Evolutionary conservation across 2,797 vertebrate genomes (phyloP).

Genomic region (Danio albolineatus): DNA sequence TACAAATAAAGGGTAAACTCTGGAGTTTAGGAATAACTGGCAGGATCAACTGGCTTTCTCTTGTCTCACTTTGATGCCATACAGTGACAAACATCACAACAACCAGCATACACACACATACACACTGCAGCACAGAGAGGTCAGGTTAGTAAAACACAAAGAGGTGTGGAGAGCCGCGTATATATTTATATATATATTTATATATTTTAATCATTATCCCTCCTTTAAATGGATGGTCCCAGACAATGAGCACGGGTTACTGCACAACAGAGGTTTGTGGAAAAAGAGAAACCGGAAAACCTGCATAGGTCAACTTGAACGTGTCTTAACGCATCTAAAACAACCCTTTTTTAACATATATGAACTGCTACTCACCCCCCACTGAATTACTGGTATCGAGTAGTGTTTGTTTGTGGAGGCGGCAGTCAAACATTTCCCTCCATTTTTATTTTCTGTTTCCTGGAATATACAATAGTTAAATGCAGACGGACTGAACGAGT

Average conservation of each 20-base stretch:
- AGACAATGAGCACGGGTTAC: slow-evolving; percentile 86
- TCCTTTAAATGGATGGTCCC: slow-evolving; percentile 82
- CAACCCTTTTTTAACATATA: slow-evolving; percentile 68
- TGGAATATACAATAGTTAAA: slow-evolving; percentile 94
- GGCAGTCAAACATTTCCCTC: slow-evolving; percentile 85
- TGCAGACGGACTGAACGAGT: slow-evolving; percentile 93
- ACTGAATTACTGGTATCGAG: slow-evolving; percentile 74
- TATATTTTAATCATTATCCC: slow-evolving; percentile 77
- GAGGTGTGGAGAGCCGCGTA: slow-evolving; percentile 76
- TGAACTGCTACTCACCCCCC: slow-evolving; percentile 76
- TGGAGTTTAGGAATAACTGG: slow-evolving; percentile 75
- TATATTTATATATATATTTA: slow-evolving; percentile 34
- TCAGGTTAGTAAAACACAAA: slow-evolving; percentile 82
- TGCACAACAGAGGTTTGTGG: slow-evolving; percentile 83
- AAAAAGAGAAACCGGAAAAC: slow-evolving; percentile 80
- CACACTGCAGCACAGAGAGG: slow-evolving; percentile 68
- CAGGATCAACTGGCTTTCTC: slow-evolving; percentile 85
- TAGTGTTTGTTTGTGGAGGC: slow-evolving; percentile 90
- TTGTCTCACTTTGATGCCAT: slow-evolving; percentile 87
- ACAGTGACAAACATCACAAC: slow-evolving; percentile 90
- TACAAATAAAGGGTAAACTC: slow-evolving; percentile 82
- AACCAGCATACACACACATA: slow-evolving; percentile 86
- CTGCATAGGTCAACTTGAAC: slow-evolving; percentile 83
- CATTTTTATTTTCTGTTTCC: slow-evolving; percentile 83
- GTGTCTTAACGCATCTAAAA: slow-evolving; percentile 75